These are phyloP conservation scores for Melanophora roralis DNA, from an alignment of 2,888 invertebrate genomes.

Conservation along the genomic window DNA sequence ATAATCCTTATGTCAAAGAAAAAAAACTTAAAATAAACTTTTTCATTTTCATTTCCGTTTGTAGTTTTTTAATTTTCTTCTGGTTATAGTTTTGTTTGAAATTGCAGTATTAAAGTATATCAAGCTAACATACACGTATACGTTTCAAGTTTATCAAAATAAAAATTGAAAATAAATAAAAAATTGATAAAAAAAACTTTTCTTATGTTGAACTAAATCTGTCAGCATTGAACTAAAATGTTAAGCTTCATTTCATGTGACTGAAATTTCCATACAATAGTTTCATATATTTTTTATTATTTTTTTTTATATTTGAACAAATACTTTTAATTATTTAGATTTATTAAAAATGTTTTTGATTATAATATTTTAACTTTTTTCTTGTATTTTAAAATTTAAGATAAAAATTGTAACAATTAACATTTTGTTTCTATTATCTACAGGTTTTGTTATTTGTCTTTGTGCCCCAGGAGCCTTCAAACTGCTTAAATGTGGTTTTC, in stretches of 20 bases:
- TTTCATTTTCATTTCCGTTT: slow-evolving; percentile 42
- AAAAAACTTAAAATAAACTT: not conserved
- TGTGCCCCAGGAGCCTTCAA: slow-evolving; percentile 6
- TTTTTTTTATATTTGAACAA: not conserved
- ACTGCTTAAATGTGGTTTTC: slow-evolving; percentile 1
- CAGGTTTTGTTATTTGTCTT: not conserved
- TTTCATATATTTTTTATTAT: not conserved
- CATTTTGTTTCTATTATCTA: not conserved
- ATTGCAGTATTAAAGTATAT: too few species aligned
- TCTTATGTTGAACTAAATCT: not conserved
- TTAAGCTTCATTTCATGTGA: slow-evolving; percentile 1
- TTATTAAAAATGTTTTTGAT: too few species aligned
- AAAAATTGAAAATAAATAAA: slow-evolving; percentile 27
- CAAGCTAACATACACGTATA: slow-evolving; percentile 21
- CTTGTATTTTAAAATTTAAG: not conserved
- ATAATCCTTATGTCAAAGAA: slow-evolving; percentile 1
- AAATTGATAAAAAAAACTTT: slow-evolving; percentile 9
- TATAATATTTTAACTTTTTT: too few species aligned
- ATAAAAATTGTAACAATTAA: not conserved
- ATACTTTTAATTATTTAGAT: too few species aligned
- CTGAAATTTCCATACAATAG: too few species aligned
- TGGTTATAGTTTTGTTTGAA: not conserved
- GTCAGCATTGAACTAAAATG: not conserved
- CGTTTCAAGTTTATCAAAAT: not conserved
- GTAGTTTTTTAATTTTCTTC: slow-evolving; percentile 41